These are phyloP conservation scores for Clarias gariepinus DNA, from an alignment of 2,113 vertebrate genomes.

Conservation along the genomic window DNA sequence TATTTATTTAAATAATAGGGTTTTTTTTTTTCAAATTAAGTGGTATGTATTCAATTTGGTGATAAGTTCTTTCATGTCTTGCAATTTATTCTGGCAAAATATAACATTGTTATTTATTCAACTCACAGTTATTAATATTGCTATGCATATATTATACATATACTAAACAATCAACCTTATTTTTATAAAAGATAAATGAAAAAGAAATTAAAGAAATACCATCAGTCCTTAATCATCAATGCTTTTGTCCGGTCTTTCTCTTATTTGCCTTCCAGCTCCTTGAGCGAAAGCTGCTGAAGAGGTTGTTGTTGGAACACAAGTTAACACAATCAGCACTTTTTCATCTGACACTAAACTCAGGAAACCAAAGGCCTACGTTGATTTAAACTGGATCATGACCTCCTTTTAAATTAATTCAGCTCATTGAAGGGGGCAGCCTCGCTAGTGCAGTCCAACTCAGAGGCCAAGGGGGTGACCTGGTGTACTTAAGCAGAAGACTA, in stretches of 20 bases:
- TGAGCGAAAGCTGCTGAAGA: background rate
- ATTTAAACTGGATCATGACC: background rate
- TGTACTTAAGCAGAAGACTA: too few species aligned
- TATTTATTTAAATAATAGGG: too few species aligned
- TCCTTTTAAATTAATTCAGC: background rate
- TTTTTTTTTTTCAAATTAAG: too few species aligned
- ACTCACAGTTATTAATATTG: background rate
- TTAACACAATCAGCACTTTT: background rate
- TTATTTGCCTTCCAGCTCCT: background rate
- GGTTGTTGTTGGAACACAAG: slow-evolving; percentile 1
- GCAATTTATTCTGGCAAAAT: background rate
- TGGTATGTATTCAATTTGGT: background rate
- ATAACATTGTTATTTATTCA: background rate
- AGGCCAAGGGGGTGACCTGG: too few species aligned
- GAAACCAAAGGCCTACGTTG: background rate
- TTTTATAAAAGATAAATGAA: background rate
- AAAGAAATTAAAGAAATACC: background rate
- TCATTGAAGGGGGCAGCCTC: background rate
- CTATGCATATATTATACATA: too few species aligned
- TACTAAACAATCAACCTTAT: background rate
- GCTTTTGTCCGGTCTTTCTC: background rate
- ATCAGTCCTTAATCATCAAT: background rate
- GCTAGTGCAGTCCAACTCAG: too few species aligned
- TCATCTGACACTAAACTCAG: background rate
- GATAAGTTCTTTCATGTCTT: background rate